Base-by-base conservation (phyloP, 2,888 invertebrate genomes). In the Tenthredo amoena region DNA sequence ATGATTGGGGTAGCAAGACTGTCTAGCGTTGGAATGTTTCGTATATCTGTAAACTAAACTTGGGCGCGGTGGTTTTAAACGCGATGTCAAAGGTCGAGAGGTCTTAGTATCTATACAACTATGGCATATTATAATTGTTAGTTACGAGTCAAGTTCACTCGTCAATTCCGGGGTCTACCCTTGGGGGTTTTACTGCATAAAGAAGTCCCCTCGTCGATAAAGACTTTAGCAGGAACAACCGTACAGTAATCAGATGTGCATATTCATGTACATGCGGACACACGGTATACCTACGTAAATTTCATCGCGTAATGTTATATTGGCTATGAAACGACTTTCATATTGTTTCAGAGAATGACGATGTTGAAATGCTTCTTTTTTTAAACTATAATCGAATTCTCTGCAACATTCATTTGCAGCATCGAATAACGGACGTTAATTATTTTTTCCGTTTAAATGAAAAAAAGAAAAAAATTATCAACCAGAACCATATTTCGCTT, bases 31-130 rank as follows among this genome's bases (percentile, higher is more conserved):
- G n/a, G 7, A n/a, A 55, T n/a, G n/a, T 55, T 55, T 55, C 55
- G n/a, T 55, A 55, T n/a, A 55, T 55, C 0, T 55, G 7, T 6
- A n/a, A 55, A 26, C 31, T 68, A 68, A 18, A 68, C 31, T 68
- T 68, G 1, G 68, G 15, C 68, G 12, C 68, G 31, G 26, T 34
- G 68, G 68, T 26, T 31, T 47, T 9, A 68, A 31, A 68, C 26
- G 15, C 18, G 68, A 34, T 68, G 71, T 34, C 71, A 71, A 71
- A 71, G 37, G n/a, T 71, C 37, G 71, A n/a, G 34, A 37, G 71
- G 71, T n/a, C 37, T 37, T 37, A 12, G n/a, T 15, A 71, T 37
- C 34, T n/a, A 15, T 40, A 40, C 26, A 74, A n/a, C 68, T 26
- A 40, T 68, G 68, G 18, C 34, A 68, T 68, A 68, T 68, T 62